Evolutionary conservation across 2,888 invertebrate species (phyloP).

Genomic region (Blastobasis lacticolella): DNA sequence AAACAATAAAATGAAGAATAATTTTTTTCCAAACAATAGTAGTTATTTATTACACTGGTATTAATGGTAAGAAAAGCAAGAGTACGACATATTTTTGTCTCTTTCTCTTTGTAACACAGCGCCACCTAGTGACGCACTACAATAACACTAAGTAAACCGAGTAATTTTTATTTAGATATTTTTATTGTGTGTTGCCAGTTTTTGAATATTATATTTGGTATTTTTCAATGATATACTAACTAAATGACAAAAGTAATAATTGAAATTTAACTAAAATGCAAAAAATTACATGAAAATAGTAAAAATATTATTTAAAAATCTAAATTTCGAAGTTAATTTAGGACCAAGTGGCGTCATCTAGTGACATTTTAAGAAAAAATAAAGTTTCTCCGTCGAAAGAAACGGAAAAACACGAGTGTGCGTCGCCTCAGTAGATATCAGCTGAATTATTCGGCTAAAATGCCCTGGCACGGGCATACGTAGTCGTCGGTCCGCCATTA

Average conservation of each 20-base stretch:
- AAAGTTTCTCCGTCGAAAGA: conserved; percentile 63
- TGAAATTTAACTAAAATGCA: too few species aligned
- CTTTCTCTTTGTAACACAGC: conserved; percentile 5
- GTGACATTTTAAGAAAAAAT: conserved; percentile 24
- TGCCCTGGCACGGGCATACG: conserved; percentile 76
- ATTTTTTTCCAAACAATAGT: background rate
- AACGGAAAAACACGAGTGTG: conserved; percentile 74
- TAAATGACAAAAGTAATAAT: too few species aligned
- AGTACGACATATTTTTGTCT: conserved; percentile 10
- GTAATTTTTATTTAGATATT: too few species aligned
- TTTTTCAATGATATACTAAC: too few species aligned
- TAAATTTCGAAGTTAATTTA: background rate
- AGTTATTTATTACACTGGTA: conserved; percentile 5
- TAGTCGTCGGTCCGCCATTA: conserved; percentile 76
- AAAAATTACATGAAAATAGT: too few species aligned
- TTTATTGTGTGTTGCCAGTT: too few species aligned
- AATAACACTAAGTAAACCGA: too few species aligned
- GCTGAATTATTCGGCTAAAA: conserved; percentile 76
- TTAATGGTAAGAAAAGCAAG: conserved; percentile 1
- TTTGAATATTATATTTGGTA: too few species aligned
- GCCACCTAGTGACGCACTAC: conserved; percentile 21
- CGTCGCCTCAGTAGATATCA: conserved; percentile 74
- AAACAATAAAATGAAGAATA: too few species aligned
- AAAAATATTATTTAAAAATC: background rate
- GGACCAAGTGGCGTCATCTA: conserved; percentile 40